Percentiles rank a stretch among this genome's conserved stretches.
Evolutionary conservation across 1,140 invertebrate species (phyloP).

Genomic region (Manduca sexta): DNA sequence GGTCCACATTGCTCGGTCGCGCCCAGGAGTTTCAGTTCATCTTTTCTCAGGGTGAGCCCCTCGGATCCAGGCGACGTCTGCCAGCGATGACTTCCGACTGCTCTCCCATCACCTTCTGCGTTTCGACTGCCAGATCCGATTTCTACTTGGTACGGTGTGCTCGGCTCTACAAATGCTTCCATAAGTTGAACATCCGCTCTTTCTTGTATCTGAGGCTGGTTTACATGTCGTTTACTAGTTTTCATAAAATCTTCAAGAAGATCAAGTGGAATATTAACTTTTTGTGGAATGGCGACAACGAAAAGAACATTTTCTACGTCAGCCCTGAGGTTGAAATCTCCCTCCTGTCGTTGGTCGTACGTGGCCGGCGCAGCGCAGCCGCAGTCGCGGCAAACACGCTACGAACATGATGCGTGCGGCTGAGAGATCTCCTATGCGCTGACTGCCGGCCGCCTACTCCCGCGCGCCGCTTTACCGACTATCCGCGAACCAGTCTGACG

Average conservation of each 20-base stretch:
- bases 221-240: constrained; percentile 12
- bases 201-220: constrained; percentile 38
- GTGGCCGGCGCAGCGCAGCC: constrained; percentile 80
- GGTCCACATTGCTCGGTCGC: constrained; percentile 77
- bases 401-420: constrained; percentile 50
- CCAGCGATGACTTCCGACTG: constrained; percentile 50
- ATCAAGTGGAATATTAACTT: constrained; percentile 54
- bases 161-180: constrained; percentile 73
- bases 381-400: constrained; percentile 58
- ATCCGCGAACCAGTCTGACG: constrained; percentile 50
- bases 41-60: constrained; percentile 21
- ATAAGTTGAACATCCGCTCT: constrained; percentile 43
- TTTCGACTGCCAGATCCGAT: constrained; percentile 44
- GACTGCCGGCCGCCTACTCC: constrained; percentile 41
- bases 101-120: constrained; percentile 33
- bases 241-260: constrained; percentile 46
- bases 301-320: constrained; percentile 79
- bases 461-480: constrained; percentile 60
- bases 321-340: constrained; percentile 77
- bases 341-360: constrained; percentile 77
- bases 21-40: constrained; percentile 71
- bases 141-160: constrained; percentile 73
- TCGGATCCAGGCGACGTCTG: constrained; percentile 29
- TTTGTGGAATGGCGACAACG: constrained; percentile 73
- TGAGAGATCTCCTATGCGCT: constrained; percentile 20